Base-by-base conservation (phyloP, 2,113 vertebrate genomes). In the Sprattus sprattus region DNA sequence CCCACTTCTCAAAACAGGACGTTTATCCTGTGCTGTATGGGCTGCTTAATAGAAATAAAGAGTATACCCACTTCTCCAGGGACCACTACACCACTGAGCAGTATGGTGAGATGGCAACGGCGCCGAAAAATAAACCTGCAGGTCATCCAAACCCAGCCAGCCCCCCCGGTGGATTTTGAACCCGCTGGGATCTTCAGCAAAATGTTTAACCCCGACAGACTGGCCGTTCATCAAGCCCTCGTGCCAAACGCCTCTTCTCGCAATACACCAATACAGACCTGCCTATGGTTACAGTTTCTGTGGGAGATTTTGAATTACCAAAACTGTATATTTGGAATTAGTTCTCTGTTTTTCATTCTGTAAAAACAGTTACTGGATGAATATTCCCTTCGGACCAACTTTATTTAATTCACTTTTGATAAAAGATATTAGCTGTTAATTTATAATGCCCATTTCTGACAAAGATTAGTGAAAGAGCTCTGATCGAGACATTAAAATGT, bases 141-240 rank as follows among this genome's bases (percentile, higher is more conserved):
- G 60, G 75, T 85, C 81, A 32, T 84, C 86, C 82, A 25, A 46
- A 82, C 81, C 13, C 28, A 83, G 39, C 39, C 39, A 20, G 6
- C 45, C 82, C 82, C 82, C 81, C 15, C 28, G 57, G 81, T 82
- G 83, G 83, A 50, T 75, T 81, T 81, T 84, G 81, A 47, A 52
- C 57, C 82, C 50, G 54, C 57, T 88, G 57, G 82, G 85, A 60
- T 83, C 78, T 85, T 83, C 46, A 28, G 45, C 39, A 81, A 86
- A 46, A 75, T 71, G 67, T 88, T 89, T 88, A 86, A 88, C 87
- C 84, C 87, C 32, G 80, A 64, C 57, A 82, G 57, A 82, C 64
- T 86, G 86, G 81, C 81, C 81, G 67, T 88, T 87, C 82, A 84
- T 87, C 82, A 88, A 64, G 85, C 49, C 82, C 78, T 57, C 78